Evolutionary conservation across 1,140 invertebrate genomes (phyloP), one percentile per base, ranked within the genome.

Genomic region (Lasaia peninsularis): DNA sequence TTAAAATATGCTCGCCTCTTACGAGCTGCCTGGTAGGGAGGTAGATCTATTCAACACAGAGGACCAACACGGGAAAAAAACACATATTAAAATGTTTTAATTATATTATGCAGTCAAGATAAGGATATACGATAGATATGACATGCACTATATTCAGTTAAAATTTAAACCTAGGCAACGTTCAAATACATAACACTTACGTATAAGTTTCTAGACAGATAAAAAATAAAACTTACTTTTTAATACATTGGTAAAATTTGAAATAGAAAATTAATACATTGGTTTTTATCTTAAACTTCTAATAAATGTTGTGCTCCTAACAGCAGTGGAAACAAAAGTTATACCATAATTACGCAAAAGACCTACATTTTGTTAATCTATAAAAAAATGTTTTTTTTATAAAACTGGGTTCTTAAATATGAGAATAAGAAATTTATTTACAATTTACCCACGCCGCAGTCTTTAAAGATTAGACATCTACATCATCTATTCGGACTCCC

Each of bases 141-240:
- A 65, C 40, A 71, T 63, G 59, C 57, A 63, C 56, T 56, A 59
- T 60, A 24, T 24, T 40, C 14, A 51, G 24, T 56, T 61, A 53
- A 62, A 49, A 65, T 62, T 60, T 69, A 68, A 52, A 71, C 62
- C 69, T 71, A 71, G 59, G 62, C 57, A 71, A 71, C 69, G 44
- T 62, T 62, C 48, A 37, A 55, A 62, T 60, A 60, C 57, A 62
- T 59, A 63, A 63, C 61, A 63, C 56, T 63, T 63, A 58, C 6
- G 40, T 62, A 62, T 58, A 59, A 35, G 51, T 58, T 56, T 49
- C 54, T 56, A 63, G 56, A 34, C 52, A 62, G 56, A 14, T 63
- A 48, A 48, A 63, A 63, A 63, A 63, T 63, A 58, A 56, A 20
- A 53, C 50, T 62, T 16, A 28, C 48, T 62, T 40, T 20, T 37